phyloP scores from a whole-genome alignment of 2,888 invertebrate genomes.

The Eurois occulta region DNA sequence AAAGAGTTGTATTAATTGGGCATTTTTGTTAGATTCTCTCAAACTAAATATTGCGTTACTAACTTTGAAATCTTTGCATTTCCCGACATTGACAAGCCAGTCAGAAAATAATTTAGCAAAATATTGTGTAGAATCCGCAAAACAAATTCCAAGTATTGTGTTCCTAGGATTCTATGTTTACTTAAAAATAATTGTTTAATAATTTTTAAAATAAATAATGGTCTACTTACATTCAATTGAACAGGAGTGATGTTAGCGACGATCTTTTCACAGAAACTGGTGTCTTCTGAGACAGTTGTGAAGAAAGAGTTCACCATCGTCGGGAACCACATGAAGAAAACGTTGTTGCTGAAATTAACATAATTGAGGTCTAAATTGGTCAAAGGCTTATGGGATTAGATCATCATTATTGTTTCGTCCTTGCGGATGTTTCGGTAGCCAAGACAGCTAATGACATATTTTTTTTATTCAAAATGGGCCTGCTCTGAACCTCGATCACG shows the following conservation, averaged over 20 bases:
- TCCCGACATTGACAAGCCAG: not conserved
- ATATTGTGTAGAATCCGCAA: not conserved
- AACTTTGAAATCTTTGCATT: not conserved
- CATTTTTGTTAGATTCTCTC: not conserved
- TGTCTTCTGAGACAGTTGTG: constrained; percentile 39
- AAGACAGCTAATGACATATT: too few species aligned
- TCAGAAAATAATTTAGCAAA: not conserved
- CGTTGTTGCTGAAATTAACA: constrained; percentile 74
- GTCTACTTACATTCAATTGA: constrained; percentile 36
- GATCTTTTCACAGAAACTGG: constrained; percentile 67
- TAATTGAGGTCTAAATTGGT: not conserved
- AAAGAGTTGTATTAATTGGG: not conserved
- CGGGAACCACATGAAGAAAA: constrained; percentile 85
- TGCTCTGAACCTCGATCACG: too few species aligned
- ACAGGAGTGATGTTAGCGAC: constrained; percentile 56
- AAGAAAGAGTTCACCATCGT: constrained; percentile 83
- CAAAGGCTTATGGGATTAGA: not conserved
- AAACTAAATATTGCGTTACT: not conserved
- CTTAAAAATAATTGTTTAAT: not conserved
- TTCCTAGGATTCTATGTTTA: not conserved
- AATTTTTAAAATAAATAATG: not conserved
- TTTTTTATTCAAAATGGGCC: too few species aligned
- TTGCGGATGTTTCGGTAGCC: too few species aligned
- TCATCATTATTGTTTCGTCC: not conserved
- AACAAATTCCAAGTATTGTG: not conserved